Percentiles rank a stretch among this genome's conserved stretches.
These are phyloP conservation scores for Plecotus auritus DNA, from an alignment of 2,113 vertebrate species.

Conservation along the genomic window DNA sequence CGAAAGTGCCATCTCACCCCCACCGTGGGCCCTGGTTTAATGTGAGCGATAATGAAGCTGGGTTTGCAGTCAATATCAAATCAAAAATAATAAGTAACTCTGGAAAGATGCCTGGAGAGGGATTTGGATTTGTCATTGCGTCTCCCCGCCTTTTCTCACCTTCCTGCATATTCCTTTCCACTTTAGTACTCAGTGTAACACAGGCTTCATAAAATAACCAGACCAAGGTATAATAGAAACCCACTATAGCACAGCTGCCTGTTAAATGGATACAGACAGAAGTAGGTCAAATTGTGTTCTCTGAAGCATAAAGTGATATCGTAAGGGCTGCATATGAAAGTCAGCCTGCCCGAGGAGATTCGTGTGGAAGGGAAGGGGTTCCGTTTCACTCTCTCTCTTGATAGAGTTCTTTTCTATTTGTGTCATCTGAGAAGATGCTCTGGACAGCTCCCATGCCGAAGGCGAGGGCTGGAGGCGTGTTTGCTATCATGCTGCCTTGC, in stretches of 20 bases:
- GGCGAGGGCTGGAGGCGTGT: rapidly evolving
- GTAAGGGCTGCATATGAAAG: neutral
- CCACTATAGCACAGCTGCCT: neutral
- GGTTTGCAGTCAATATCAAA: neutral
- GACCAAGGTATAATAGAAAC: neutral
- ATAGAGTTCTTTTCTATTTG: neutral
- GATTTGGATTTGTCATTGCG: neutral
- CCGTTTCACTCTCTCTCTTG: neutral
- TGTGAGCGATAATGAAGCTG: neutral
- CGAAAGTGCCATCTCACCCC: neutral
- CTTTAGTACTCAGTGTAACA: neutral
- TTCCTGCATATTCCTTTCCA: neutral
- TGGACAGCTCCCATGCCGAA: neutral
- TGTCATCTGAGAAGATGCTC: neutral
- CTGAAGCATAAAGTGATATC: neutral
- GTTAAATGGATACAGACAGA: neutral
- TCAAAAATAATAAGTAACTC: neutral
- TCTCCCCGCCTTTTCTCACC: neutral
- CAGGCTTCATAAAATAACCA: neutral
- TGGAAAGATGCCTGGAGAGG: neutral
- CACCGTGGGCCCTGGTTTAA: neutral
- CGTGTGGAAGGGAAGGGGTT: neutral
- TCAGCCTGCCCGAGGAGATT: neutral
- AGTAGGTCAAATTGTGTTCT: neutral
- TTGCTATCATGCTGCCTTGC: neutral